A percentile compares a stretch with the other conserved stretches of the same genome.
Evolutionary conservation across 2,797 vertebrate species (phyloP).

Genomic region (Sternarchorhynchus goeldii): DNA sequence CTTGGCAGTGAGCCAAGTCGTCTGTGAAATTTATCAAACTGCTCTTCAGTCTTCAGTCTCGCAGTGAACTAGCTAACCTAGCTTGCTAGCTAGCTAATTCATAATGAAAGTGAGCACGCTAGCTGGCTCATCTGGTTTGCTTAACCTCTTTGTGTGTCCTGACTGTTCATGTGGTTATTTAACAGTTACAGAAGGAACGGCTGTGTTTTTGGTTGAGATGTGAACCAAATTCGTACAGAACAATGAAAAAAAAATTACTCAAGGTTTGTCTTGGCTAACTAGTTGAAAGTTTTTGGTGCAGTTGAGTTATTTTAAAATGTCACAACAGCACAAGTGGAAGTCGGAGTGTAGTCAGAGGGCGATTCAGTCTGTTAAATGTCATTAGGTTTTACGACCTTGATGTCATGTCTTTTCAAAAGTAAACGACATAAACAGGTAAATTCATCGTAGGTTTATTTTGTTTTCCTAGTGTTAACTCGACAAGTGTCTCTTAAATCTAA

Average conservation of each 20-base stretch:
- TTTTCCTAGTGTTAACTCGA: constrained; percentile 15
- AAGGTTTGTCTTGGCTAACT: neutral
- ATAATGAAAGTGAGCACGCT: neutral
- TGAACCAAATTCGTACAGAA: neutral
- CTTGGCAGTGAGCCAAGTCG: neutral
- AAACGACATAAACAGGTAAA: neutral
- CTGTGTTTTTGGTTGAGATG: neutral
- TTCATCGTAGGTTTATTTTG: neutral
- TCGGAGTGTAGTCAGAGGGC: neutral
- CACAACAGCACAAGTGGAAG: neutral
- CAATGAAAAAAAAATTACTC: no score
- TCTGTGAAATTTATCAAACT: neutral
- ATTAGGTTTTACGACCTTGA: constrained; percentile 6
- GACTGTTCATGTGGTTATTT: neutral
- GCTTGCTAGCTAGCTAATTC: neutral
- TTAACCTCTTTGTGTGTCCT: neutral
- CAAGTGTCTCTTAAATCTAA: no score
- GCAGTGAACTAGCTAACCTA: neutral
- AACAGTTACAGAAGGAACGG: constrained; percentile 3
- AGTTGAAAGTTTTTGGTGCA: neutral
- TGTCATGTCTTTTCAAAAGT: neutral
- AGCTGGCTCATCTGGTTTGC: neutral
- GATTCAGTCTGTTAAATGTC: no score
- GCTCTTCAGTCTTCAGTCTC: neutral
- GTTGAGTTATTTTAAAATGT: neutral